Base-by-base conservation (phyloP, 2,797 vertebrate genomes). In the Thripadectes ignobilis region DNA sequence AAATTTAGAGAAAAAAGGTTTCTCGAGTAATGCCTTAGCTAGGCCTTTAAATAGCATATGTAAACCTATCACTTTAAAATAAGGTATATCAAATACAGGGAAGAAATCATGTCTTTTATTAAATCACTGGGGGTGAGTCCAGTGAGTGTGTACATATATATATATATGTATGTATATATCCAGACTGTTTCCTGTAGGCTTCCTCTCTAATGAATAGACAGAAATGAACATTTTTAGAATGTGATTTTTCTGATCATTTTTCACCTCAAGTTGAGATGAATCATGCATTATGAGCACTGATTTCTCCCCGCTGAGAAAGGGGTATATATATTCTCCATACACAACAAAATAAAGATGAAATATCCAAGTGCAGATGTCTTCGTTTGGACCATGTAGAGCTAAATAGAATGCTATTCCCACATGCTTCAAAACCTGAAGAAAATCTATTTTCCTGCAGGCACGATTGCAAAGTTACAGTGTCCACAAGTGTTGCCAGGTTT, bases 131-230 rank as follows among this genome's bases (percentile, higher is more conserved):
- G 54, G 22, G 5, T 5, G 6, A 66, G 11, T 76, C 57, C 67
- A 79, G 8, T 49, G 49, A 27, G 0, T 51, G 7, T 72, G 2
- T 23, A 1, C 21, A 2, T 8, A 23, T 5, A 51, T 10, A 20
- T 12, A 16, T 18, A 10, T 17, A 6, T 12, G 8, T 5, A 3
- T 45, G 4, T 29, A 13, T 17, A 17, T 8, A 18, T 14, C 21
- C 14, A 7, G 1, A 10, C 6, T 83, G 72, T 75, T 45, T 10
- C 10, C 6, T 5, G 1, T 29, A 41, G 6, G 10, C 4, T 72
- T 76, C 34, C 20, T 73, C 22, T 32, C 2, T 26, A 73, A 38
- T 29, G 20, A 69, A 57, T 23, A 4, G 5, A 52, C 3, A 88
- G 20, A 82, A 88, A 22, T 2, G 52, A 55, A 20, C 9, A 14